Percentiles rank a stretch among this genome's conserved stretches.
These are phyloP conservation scores for Onychomys torridus DNA, from an alignment of 2,797 vertebrate genomes.

Conservation along the genomic window DNA sequence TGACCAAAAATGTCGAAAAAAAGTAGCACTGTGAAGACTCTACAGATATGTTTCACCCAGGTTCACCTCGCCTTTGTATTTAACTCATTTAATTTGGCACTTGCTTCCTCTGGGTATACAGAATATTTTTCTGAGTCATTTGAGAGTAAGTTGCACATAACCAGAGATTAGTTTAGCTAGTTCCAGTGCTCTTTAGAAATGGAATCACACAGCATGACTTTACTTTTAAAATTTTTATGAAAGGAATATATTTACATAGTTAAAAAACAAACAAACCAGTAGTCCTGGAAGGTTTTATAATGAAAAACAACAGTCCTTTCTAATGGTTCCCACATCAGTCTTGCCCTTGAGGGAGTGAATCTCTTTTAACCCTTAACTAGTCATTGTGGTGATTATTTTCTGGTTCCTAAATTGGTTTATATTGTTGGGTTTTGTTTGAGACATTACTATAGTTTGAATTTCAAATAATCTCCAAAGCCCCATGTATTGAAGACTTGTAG, in stretches of 20 bases:
- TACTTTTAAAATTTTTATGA: constrained; percentile 64
- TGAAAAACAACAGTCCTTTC: constrained; percentile 28
- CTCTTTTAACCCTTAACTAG: constrained; percentile 20
- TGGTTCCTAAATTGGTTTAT: constrained; percentile 1
- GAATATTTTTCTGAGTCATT: constrained; percentile 42
- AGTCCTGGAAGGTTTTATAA: constrained; percentile 25
- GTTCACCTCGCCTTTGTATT: constrained; percentile 4
- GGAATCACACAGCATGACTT: constrained; percentile 49
- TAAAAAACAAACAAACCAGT: constrained; percentile 49
- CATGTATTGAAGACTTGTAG: not conserved
- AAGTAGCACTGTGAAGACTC: not conserved
- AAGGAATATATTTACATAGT: constrained; percentile 58
- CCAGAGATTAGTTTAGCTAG: constrained; percentile 48
- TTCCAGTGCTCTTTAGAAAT: constrained; percentile 33
- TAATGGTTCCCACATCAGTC: not conserved
- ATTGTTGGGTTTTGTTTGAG: not conserved
- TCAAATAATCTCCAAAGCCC: not conserved
- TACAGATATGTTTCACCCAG: not conserved
- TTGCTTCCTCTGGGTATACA: constrained; percentile 38
- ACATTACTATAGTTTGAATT: not conserved
- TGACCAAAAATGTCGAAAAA: not conserved
- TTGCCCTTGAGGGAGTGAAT: not conserved
- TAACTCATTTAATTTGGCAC: constrained; percentile 23
- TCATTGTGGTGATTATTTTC: not conserved
- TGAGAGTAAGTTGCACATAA: constrained; percentile 16